Percentiles rank a stretch among this genome's conserved stretches.
These are phyloP conservation scores for Cerceris ruficornis DNA, from an alignment of 2,888 invertebrate genomes.

Conservation along the genomic window DNA sequence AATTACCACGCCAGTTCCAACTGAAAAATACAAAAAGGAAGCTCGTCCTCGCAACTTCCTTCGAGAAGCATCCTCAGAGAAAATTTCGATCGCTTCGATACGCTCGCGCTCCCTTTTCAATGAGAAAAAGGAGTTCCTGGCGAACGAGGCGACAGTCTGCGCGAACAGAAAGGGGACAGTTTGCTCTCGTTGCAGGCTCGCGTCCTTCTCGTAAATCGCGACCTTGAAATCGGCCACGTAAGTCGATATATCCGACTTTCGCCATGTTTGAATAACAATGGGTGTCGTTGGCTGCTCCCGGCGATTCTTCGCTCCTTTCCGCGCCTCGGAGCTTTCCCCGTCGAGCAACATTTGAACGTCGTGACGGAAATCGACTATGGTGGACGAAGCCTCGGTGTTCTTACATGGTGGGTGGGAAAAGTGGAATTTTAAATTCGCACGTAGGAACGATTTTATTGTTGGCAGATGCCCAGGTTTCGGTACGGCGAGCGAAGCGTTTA, in stretches of 20 bases:
- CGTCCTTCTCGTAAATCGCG: conserved; percentile 56
- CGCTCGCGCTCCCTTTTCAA: conserved; percentile 15
- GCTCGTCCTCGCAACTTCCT: too few relatives aligned
- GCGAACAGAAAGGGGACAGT: not conserved
- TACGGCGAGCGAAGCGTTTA: too few relatives aligned
- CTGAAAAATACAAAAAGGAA: too few relatives aligned
- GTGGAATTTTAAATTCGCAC: too few relatives aligned
- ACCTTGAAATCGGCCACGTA: conserved; percentile 68
- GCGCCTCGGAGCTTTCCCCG: not conserved
- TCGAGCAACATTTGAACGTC: not conserved
- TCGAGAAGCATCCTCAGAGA: too few relatives aligned
- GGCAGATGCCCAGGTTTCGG: too few relatives aligned
- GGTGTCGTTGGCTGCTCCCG: not conserved
- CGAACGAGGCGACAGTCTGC: not conserved
- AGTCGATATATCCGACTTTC: conserved; percentile 66
- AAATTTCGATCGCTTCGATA: not conserved
- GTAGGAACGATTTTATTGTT: too few relatives aligned
- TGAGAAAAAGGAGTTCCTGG: too few relatives aligned
- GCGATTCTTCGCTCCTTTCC: not conserved
- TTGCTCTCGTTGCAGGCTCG: conserved; percentile 13
- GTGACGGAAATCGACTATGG: not conserved
- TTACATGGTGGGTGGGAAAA: too few relatives aligned
- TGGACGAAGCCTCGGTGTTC: not conserved
- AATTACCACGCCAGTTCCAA: too few relatives aligned
- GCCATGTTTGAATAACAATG: conserved; percentile 59